Evolutionary conservation across 2,113 vertebrate species (phyloP).

Genomic region (Cathartes aura): DNA sequence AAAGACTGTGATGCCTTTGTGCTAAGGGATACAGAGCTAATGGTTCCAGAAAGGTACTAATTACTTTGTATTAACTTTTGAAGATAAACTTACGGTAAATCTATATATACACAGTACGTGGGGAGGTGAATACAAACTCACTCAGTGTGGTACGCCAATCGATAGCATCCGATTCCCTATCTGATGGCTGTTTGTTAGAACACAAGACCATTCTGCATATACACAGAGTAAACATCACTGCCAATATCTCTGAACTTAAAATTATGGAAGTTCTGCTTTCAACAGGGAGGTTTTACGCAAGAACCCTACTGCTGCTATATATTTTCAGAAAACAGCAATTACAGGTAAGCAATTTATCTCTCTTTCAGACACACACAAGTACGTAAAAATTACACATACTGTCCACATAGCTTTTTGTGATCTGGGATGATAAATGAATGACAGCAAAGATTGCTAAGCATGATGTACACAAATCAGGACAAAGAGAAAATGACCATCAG

Average conservation of each 20-base stretch:
- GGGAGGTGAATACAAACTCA: neutral
- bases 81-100: neutral
- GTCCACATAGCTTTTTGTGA: neutral
- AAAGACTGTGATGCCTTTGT: fast-evolving
- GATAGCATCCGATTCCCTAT: fast-evolving
- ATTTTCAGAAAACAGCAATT: neutral
- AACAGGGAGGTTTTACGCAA: neutral
- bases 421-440: neutral
- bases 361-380: neutral
- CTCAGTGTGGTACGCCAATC: fast-evolving
- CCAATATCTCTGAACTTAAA: neutral
- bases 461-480: neutral
- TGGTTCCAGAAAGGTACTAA: neutral
- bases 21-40: neutral
- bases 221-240: neutral
- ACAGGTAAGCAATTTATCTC: neutral
- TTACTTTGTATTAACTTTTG: neutral
- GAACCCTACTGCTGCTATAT: neutral
- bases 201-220: neutral
- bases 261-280: neutral
- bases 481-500: neutral
- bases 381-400: neutral
- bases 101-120: neutral
- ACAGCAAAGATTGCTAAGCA: neutral
- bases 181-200: neutral